Conservation (phyloP, 2,888 invertebrate species). For the Agonopterix heracliana region DNA sequence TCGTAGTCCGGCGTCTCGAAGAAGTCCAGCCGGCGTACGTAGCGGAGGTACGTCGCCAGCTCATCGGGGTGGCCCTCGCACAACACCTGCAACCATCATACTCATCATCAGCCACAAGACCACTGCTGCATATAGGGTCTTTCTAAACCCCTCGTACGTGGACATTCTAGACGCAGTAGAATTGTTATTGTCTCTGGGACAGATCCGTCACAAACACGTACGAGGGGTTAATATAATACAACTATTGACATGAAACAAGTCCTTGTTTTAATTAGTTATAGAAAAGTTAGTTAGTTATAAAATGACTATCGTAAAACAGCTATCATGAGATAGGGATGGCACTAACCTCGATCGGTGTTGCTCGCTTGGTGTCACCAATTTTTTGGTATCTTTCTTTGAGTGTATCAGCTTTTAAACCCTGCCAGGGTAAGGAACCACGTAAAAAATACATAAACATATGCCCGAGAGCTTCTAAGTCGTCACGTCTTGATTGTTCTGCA, state of each 20-base stretch:
- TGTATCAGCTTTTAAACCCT: constrained; percentile 99
- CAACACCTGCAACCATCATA: constrained; percentile 68
- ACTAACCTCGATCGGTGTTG: constrained; percentile 95
- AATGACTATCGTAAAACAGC: too few relatives aligned
- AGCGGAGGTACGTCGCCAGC: constrained; percentile 97
- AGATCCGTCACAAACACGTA: too few relatives aligned
- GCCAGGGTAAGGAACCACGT: constrained; percentile 99
- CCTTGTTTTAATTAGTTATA: too few relatives aligned
- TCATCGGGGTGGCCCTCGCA: constrained; percentile 95
- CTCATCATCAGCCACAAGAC: too few relatives aligned
- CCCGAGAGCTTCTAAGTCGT: constrained; percentile 99
- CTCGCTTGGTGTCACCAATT: constrained; percentile 99
- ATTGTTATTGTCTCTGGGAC: too few relatives aligned
- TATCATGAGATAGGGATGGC: too few relatives aligned
- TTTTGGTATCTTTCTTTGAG: constrained; percentile 99
- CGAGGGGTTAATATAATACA: too few relatives aligned
- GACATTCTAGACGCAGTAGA: too few relatives aligned
- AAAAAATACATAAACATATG: constrained; percentile 99
- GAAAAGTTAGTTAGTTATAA: too few relatives aligned
- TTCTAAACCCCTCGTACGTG: too few relatives aligned
- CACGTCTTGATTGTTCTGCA: constrained; percentile 98
- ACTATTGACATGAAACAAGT: too few relatives aligned
- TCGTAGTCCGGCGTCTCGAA: constrained; percentile 99
- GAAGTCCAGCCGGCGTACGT: constrained; percentile 98
- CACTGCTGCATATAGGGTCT: too few relatives aligned